A percentile compares a stretch with the other conserved stretches of the same genome.
Evolutionary conservation across 1,140 invertebrate species (phyloP).

Genomic region (Penaeus japonicus): DNA sequence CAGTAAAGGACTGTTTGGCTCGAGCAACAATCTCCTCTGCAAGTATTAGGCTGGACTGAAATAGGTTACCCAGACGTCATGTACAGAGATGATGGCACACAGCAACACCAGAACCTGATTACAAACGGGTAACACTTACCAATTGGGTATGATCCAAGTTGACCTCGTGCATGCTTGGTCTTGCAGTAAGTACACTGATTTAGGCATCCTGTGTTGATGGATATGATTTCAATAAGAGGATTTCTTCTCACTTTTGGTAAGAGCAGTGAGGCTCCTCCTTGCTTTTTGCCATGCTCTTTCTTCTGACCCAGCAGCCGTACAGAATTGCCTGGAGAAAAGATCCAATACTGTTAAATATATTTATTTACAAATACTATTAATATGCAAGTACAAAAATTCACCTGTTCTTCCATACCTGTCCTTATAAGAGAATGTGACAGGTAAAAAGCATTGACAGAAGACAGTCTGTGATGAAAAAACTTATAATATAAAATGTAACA

Average conservation of each 20-base stretch:
- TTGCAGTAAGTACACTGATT: slow-evolving; percentile 99
- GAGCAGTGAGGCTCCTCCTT: slow-evolving; percentile 83
- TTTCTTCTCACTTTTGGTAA: slow-evolving; percentile 96
- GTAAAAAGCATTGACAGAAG: no score
- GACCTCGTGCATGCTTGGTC: slow-evolving; percentile 95
- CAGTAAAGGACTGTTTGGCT: slow-evolving; percentile 83
- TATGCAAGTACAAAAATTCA: no score
- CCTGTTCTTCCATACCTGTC: no score
- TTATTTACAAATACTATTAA: no score
- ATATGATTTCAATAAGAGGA: slow-evolving; percentile 95
- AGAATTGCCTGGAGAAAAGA: slow-evolving; percentile 71
- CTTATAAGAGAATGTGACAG: no score
- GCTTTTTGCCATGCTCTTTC: slow-evolving; percentile 80
- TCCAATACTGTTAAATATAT: not conserved
- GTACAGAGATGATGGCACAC: not conserved
- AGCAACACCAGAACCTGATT: not conserved
- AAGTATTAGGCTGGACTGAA: not conserved
- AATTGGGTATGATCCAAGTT: slow-evolving; percentile 91
- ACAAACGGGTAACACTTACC: slow-evolving; percentile 59
- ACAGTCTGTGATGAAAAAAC: no score
- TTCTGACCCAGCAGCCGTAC: slow-evolving; percentile 81
- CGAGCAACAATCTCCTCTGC: slow-evolving; percentile 81
- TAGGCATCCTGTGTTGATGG: slow-evolving; percentile 96
- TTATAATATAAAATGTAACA: no score
- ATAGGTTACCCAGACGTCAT: no score